Evolutionary conservation across 2,113 vertebrate species (phyloP), one percentile per base, ranked within the genome.

Genomic region (Eclectus roratus): DNA sequence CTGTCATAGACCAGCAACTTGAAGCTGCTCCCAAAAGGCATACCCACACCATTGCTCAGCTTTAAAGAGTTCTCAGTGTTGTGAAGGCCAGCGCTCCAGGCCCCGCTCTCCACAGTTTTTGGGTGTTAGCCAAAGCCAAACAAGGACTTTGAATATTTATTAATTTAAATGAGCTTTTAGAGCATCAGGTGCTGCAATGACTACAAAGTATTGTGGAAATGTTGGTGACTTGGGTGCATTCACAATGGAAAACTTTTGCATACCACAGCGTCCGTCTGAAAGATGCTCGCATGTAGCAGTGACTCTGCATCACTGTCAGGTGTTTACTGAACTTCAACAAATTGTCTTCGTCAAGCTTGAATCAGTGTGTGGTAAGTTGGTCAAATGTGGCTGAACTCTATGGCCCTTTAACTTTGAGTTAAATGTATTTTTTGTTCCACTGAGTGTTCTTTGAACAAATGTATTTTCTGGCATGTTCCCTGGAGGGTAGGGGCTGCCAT

Each of bases 331-430:
- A 49, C 16, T 95, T 80, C 58, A 80, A 70, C 29, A 39, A 73
- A 71, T 44, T 88, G 9, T 91, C 68, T 88, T 88, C 9, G 2
- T 29, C 43, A 66, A 31, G n/a, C 43, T 91, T 83, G 58, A 83
- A 73, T 93, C 71, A 55, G 74, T 12, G 9, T 82, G 76, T 7
- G 9, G 14, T 80, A 78, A 63, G 43, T 31, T 77, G 64, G 39
- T 71, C 66, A 94, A 70, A 83, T 43, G 60, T n/a, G 58, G 50
- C n/a, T 88, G 85, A 78, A 91, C 60, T 90, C 50, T 80, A 31
- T 47, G 50, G 55, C 39, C 50, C 25, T 31, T 80, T 73, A 85
- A 53, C 23, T 80, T 64, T 47, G 29, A 95, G 14, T 85, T 86
- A 87, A 89, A 41, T 39, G 7, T 31, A 50, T 53, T 94, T 88